Conservation (phyloP, 2,888 invertebrate species). For the Dioctria rufipes region DNA sequence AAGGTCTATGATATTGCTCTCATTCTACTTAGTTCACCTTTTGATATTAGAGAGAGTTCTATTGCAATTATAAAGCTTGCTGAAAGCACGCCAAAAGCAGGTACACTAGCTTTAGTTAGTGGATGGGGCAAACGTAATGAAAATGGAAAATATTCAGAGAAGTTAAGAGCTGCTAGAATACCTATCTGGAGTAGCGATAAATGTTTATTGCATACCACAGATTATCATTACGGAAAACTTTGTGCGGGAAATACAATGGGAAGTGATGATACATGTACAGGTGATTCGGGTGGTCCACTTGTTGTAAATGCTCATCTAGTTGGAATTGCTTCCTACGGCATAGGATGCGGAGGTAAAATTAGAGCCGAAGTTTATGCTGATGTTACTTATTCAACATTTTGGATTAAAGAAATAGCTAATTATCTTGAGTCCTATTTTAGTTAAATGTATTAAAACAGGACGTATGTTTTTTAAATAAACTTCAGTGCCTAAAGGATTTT, state of each 20-base stretch:
- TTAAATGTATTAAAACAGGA: too few species aligned
- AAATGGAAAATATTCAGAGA: not conserved
- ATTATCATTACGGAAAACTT: not conserved
- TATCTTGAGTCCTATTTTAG: too few species aligned
- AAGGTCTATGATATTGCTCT: not conserved
- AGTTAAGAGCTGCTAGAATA: not conserved
- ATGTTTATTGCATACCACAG: not conserved
- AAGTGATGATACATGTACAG: constrained; percentile 42
- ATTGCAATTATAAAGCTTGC: not conserved
- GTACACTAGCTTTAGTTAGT: not conserved
- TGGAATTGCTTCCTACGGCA: constrained; percentile 28
- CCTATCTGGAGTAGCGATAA: not conserved
- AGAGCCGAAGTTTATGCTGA: constrained; percentile 13
- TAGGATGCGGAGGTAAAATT: not conserved
- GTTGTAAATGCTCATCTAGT: not conserved
- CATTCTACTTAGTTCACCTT: not conserved
- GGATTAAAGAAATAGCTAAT: not conserved
- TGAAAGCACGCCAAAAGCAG: not conserved
- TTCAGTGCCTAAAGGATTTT: too few species aligned
- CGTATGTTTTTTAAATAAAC: too few species aligned
- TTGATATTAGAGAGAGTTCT: not conserved
- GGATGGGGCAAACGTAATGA: not conserved
- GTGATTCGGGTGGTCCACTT: constrained; percentile 43
- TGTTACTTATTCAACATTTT: not conserved
- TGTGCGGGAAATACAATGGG: not conserved